A percentile compares a stretch with the other conserved stretches of the same genome.
Conservation (phyloP, 2,797 vertebrate species). For the Trachurus trachurus region DNA sequence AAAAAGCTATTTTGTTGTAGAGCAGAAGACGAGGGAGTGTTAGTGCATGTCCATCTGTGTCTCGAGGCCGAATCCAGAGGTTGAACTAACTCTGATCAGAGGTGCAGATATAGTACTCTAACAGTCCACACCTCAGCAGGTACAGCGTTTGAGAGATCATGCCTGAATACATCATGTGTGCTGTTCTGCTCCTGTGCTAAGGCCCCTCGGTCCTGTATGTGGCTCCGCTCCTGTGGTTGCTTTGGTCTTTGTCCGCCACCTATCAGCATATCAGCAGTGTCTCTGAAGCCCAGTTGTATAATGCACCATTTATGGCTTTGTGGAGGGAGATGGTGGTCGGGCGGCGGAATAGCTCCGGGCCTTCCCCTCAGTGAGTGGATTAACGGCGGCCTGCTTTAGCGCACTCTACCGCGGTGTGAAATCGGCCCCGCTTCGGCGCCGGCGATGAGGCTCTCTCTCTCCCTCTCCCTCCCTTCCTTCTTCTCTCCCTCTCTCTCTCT, state of each 20-base stretch:
- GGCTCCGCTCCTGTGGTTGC: constrained; percentile 77
- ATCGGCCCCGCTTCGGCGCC: constrained; percentile 81
- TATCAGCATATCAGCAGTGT: constrained; percentile 87
- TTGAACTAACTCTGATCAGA: constrained; percentile 67
- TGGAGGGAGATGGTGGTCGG: constrained; percentile 82
- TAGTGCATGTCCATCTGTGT: constrained; percentile 73
- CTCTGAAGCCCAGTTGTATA: constrained; percentile 86
- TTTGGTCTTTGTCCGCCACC: constrained; percentile 84
- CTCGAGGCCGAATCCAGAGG: constrained; percentile 63
- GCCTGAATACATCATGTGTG: constrained; percentile 57
- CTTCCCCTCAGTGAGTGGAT: constrained; percentile 88
- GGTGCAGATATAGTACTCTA: constrained; percentile 67
- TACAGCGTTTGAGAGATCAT: constrained; percentile 58
- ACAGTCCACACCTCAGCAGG: constrained; percentile 72
- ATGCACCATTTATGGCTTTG: constrained; percentile 86
- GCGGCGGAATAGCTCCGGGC: constrained; percentile 84
- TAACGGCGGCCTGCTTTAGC: constrained; percentile 86
- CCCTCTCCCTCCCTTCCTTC: constrained; percentile 20
- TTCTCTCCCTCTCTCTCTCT: constrained; percentile 32
- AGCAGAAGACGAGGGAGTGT: constrained; percentile 63
- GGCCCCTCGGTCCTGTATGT: constrained; percentile 75
- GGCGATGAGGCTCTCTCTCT: constrained; percentile 66
- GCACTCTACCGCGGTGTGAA: constrained; percentile 86
- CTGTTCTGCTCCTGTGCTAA: constrained; percentile 61
- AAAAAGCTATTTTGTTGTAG: constrained; percentile 66